phyloP scores from a whole-genome alignment of 2,888 invertebrate genomes.

The Linnaemya vulpina region DNA sequence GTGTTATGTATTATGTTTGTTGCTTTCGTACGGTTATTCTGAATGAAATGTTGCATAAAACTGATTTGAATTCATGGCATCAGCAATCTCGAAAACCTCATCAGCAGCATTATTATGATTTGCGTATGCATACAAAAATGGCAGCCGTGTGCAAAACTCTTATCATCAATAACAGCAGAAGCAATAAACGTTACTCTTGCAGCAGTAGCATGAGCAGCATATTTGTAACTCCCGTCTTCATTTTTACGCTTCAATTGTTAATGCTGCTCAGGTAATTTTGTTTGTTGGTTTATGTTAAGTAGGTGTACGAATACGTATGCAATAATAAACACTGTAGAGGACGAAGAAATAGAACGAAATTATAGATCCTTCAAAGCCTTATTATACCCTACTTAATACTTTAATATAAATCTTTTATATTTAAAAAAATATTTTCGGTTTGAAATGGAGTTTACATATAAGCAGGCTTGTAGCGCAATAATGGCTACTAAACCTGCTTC shows the following conservation, averaged over 20 bases:
- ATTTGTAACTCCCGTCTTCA: background rate
- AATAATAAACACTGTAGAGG: background rate
- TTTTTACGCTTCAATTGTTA: conserved; percentile 25
- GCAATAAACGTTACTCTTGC: background rate
- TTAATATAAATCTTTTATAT: too few relatives aligned
- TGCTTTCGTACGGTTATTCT: background rate
- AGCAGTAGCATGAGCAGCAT: background rate
- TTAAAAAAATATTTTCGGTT: too few relatives aligned
- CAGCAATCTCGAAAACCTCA: conserved; percentile 17
- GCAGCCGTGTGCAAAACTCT: conserved; percentile 13
- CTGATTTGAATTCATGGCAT: conserved; percentile 45
- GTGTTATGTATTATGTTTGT: background rate
- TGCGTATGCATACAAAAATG: background rate
- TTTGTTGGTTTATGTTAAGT: conserved; percentile 2
- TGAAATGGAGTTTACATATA: too few relatives aligned
- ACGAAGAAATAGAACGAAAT: background rate
- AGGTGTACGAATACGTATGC: background rate
- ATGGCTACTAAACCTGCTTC: too few relatives aligned
- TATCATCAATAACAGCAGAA: conserved; percentile 15
- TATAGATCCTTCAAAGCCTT: background rate
- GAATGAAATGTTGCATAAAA: conserved; percentile 33
- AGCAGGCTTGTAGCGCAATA: too few relatives aligned
- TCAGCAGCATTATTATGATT: conserved; percentile 27
- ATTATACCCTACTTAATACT: background rate
- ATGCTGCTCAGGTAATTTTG: conserved; percentile 15